These are phyloP conservation scores for Phlogophora meticulosa DNA, from an alignment of 2,888 invertebrate genomes.

Conservation along the genomic window DNA sequence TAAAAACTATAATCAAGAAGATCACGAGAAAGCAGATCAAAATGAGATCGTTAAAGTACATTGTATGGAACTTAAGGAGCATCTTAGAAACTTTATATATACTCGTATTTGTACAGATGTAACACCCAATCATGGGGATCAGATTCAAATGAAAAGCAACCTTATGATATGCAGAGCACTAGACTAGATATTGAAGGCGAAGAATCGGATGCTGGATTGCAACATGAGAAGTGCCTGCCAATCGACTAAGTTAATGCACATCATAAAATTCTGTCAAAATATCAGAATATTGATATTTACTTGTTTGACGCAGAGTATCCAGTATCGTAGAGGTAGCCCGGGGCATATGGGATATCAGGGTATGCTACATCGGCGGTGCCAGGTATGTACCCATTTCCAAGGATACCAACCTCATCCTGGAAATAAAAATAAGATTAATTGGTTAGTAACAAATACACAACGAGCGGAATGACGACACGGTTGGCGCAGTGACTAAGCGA, in stretches of 20 bases:
- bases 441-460: background rate
- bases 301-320: slow-evolving; percentile 76
- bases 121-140: background rate
- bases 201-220: background rate
- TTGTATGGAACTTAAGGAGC: background rate
- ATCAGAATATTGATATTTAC: slow-evolving; percentile 67
- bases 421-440: slow-evolving; percentile 8
- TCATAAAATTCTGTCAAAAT: background rate
- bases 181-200: background rate
- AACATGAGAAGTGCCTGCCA: too few relatives aligned
- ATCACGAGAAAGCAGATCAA: background rate
- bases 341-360: slow-evolving; percentile 86
- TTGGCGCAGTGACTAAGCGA: too few relatives aligned
- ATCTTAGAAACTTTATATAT: too few relatives aligned
- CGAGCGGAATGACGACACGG: background rate
- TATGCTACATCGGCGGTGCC: slow-evolving; percentile 80
- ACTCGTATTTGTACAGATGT: background rate
- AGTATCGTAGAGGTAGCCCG: slow-evolving; percentile 82
- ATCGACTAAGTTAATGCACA: background rate
- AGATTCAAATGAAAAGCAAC: background rate
- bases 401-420: slow-evolving; percentile 77
- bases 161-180: background rate
- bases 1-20: slow-evolving; percentile 3
- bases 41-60: slow-evolving; percentile 7
- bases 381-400: slow-evolving; percentile 77